phyloP scores from a whole-genome alignment of 1,140 invertebrate species.

The Drosophila kepulauana region DNA sequence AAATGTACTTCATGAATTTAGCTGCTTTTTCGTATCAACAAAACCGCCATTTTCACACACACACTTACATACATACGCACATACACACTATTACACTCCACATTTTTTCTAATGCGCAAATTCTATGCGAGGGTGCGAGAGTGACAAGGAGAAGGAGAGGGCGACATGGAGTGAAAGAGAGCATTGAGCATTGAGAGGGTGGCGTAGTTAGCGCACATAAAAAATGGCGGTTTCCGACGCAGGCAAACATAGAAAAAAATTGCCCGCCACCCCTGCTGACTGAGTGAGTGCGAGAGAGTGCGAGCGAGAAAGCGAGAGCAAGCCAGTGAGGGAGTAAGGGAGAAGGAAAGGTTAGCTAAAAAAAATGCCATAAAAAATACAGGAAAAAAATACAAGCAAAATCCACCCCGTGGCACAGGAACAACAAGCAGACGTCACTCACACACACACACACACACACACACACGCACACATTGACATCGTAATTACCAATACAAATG shows the following conservation, averaged over 20 bases:
- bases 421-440: slow-evolving; percentile 74
- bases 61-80: slow-evolving; percentile 31
- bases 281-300: not conserved
- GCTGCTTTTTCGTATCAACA: slow-evolving; percentile 29
- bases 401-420: slow-evolving; percentile 69
- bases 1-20: slow-evolving; percentile 27
- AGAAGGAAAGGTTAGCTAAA: slow-evolving; percentile 33
- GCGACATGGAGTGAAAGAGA: slow-evolving; percentile 13
- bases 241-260: slow-evolving; percentile 58
- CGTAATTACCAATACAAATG: slow-evolving; percentile 78
- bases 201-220: slow-evolving; percentile 74
- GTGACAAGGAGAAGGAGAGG: slow-evolving; percentile 12
- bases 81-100: slow-evolving; percentile 42
- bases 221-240: slow-evolving; percentile 82
- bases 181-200: slow-evolving; percentile 41
- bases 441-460: slow-evolving; percentile 46
- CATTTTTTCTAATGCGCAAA: slow-evolving; percentile 80
- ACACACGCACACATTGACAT: slow-evolving; percentile 17
- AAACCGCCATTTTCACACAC: slow-evolving; percentile 44
- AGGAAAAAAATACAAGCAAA: slow-evolving; percentile 62
- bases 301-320: slow-evolving; percentile 33
- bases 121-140: slow-evolving; percentile 54
- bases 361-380: slow-evolving; percentile 60
- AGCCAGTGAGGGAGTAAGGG: slow-evolving; percentile 36
- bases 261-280: slow-evolving; percentile 11